Conservation (phyloP, 2,797 vertebrate genomes). For the Gymnodraco acuticeps region DNA sequence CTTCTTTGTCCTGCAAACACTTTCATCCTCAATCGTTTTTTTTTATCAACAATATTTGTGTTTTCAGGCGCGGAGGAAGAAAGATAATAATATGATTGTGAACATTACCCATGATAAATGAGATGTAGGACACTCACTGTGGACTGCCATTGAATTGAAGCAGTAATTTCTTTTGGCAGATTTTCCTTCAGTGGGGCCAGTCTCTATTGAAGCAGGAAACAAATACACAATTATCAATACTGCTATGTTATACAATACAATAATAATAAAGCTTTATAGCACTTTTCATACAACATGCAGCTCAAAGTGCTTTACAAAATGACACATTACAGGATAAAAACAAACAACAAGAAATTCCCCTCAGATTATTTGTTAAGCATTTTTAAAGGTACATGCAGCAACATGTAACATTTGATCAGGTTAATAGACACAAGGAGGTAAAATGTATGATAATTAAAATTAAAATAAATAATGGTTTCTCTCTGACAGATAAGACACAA, state of each 20-base stretch:
- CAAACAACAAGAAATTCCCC: too few species aligned
- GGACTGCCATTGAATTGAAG: slow-evolving; percentile 60
- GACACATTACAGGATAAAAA: too few species aligned
- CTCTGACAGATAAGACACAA: too few species aligned
- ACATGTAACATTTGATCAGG: too few species aligned
- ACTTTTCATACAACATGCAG: too few species aligned
- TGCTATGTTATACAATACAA: background rate
- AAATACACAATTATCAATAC: slow-evolving; percentile 8
- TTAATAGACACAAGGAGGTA: too few species aligned
- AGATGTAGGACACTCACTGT: slow-evolving; percentile 53
- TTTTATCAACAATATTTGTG: slow-evolving; percentile 19
- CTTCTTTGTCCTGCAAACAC: slow-evolving; percentile 45
- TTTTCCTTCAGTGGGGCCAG: slow-evolving; percentile 46
- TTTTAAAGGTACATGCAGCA: too few species aligned
- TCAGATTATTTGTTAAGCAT: too few species aligned
- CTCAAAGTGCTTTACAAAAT: too few species aligned
- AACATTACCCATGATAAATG: slow-evolving; percentile 75
- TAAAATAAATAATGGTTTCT: too few species aligned
- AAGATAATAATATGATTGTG: slow-evolving; percentile 59
- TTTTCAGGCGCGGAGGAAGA: slow-evolving; percentile 20
- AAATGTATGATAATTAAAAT: too few species aligned
- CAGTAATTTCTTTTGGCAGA: slow-evolving; percentile 73
- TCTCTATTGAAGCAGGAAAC: slow-evolving; percentile 39
- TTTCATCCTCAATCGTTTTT: slow-evolving; percentile 44
- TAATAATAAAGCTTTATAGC: too few species aligned